Evolutionary conservation across 2,888 invertebrate species (phyloP).

Genomic region (Biston betularia): DNA sequence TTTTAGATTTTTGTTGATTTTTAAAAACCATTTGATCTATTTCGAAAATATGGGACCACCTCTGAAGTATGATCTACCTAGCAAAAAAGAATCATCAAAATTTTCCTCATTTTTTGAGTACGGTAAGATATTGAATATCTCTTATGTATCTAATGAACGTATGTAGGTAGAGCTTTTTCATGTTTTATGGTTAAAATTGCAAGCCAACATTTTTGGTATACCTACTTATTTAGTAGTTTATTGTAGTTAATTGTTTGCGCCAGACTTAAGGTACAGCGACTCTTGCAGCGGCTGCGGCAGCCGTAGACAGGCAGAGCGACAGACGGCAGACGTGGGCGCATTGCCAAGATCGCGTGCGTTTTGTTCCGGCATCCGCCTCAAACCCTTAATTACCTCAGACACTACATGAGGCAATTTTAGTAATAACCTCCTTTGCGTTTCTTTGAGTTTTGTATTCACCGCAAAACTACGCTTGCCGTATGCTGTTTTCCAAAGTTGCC

Average conservation of each 20-base stretch:
- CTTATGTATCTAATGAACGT: too few relatives aligned
- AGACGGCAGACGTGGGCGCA: slow-evolving; percentile 72
- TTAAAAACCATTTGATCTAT: too few relatives aligned
- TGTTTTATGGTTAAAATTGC: too few relatives aligned
- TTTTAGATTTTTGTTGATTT: too few relatives aligned
- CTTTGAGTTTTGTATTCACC: slow-evolving; percentile 47
- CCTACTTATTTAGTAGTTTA: not conserved
- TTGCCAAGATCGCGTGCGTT: slow-evolving; percentile 75
- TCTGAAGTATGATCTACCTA: too few relatives aligned
- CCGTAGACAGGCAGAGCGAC: slow-evolving; percentile 54
- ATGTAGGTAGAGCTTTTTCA: too few relatives aligned
- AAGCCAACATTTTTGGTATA: too few relatives aligned
- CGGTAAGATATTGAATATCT: not conserved
- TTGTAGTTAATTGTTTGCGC: not conserved
- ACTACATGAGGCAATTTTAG: slow-evolving; percentile 70
- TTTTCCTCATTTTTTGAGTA: too few relatives aligned
- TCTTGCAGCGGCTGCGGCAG: slow-evolving; percentile 12
- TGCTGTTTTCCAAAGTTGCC: slow-evolving; percentile 43
- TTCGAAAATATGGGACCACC: too few relatives aligned
- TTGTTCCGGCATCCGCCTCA: slow-evolving; percentile 77
- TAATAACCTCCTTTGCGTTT: slow-evolving; percentile 62
- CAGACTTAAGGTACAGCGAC: slow-evolving; percentile 20
- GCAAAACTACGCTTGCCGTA: slow-evolving; percentile 61
- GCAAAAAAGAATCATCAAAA: too few relatives aligned
- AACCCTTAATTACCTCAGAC: slow-evolving; percentile 71